phyloP scores from a whole-genome alignment of 2,113 vertebrate genomes.

The Mellivora capensis region DNA sequence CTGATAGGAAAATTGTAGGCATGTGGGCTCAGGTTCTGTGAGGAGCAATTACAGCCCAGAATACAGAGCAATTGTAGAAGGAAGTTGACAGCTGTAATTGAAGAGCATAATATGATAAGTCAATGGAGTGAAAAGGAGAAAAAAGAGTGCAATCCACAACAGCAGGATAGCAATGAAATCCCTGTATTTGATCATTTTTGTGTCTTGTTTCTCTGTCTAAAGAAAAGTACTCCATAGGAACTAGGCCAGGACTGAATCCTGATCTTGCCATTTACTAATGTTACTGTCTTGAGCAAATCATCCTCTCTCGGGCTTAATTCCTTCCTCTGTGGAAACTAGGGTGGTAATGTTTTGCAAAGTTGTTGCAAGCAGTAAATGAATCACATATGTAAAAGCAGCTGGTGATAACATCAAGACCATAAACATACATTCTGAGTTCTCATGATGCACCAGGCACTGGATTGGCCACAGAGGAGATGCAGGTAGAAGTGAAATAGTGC shows the following conservation, averaged over 20 bases:
- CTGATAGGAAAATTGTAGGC: conserved; percentile 76
- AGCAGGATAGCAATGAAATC: neutral
- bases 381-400: neutral
- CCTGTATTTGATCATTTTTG: neutral
- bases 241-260: neutral
- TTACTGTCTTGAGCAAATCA: neutral
- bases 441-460: neutral
- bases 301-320: neutral
- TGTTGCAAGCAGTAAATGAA: neutral
- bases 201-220: neutral
- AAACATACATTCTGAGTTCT: conserved; percentile 1
- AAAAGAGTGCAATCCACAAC: conserved; percentile 35
- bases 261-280: neutral
- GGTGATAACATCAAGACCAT: neutral
- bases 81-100: conserved; percentile 76
- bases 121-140: conserved; percentile 65
- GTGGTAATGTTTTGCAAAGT: neutral
- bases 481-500: neutral
- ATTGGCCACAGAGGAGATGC: neutral
- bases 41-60: conserved; percentile 60
- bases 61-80: conserved; percentile 73
- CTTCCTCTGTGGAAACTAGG: neutral
- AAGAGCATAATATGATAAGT: conserved; percentile 78
- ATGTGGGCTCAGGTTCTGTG: conserved; percentile 59
- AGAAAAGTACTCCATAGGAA: neutral